Conservation (phyloP, 1,140 invertebrate genomes). For the Drosophila orena region DNA sequence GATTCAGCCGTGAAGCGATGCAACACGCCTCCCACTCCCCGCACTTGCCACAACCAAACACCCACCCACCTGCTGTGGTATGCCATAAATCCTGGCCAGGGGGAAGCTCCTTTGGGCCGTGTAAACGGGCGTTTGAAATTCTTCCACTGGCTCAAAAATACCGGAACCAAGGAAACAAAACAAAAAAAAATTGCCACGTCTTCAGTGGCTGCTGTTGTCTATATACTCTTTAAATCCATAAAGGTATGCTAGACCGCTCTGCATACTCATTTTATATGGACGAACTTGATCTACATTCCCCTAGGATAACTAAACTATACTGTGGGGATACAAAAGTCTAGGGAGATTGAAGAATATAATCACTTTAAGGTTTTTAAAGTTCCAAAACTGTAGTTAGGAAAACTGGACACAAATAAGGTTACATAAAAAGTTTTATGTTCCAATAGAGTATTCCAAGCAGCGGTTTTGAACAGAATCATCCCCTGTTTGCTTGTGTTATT, state of each 20-base stretch:
- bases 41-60: slow-evolving; percentile 5
- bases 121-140: slow-evolving; percentile 42
- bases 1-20: slow-evolving; percentile 3
- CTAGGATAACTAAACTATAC: no score
- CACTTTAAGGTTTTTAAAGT: background rate
- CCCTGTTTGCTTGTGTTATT: slow-evolving; percentile 18
- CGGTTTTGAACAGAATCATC: background rate
- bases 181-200: slow-evolving; percentile 43
- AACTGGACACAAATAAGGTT: no score
- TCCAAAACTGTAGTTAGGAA: no score
- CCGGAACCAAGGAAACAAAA: slow-evolving; percentile 79
- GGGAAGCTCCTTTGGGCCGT: slow-evolving; percentile 48
- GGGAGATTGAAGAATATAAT: no score
- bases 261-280: background rate
- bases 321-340: no score
- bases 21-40: slow-evolving; percentile 10
- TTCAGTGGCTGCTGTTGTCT: slow-evolving; percentile 40
- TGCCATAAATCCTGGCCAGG: slow-evolving; percentile 70
- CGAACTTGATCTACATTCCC: background rate
- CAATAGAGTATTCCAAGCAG: background rate
- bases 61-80: slow-evolving; percentile 42
- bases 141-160: slow-evolving; percentile 40
- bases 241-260: background rate
- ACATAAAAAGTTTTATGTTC: background rate
- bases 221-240: slow-evolving; percentile 8